Base-by-base conservation (phyloP, 2,888 invertebrate genomes). In the Melipona beecheii region DNA sequence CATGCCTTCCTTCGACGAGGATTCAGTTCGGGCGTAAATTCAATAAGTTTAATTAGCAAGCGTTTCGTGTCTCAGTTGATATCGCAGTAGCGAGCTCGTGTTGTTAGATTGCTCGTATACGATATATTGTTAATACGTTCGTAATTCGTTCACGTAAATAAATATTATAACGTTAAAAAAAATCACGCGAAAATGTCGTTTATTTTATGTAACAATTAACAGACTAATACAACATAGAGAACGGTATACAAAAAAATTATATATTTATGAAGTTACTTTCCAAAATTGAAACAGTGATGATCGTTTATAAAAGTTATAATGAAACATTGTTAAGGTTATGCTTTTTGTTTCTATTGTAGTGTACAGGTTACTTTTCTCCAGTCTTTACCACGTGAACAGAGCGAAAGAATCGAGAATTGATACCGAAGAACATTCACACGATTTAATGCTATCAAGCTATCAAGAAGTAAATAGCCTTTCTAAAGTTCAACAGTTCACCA, bases 31-130 rank as follows among this genome's bases (percentile, higher is more conserved):
- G 56, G 36, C 62, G 62, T 75, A 75, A 80, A 80, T 80, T 72
- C 72, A 72, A 75, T 75, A 80, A 83, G 80, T 80, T 72, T 83
- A 80, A 83, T 83, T 80, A 83, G 64, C 56, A 54, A 27, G 31
- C 75, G 58, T 56, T 56, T 36, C 64, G 50, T 58, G 71, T 64
- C 62, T 54, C 54, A 71, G 56, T 66, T 71, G 49, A 68, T 80
- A 62, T 72, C 68, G 36, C 75, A 31, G 24, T 60, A 71, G 36
- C 70, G 43, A 64, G 54, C 66, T 71, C 52, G 9, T 52, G n/a
- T 60, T 50, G 27, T 66, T 24, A 49, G 54, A 65, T 68, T 4
- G 49, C 43, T 31, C 54, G 66, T 56, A 17, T 60, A 65, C 19
- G 27, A 49, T 65, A 60, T 54, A 31, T 54, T 31, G 50, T 49